Evolutionary conservation across 2,113 vertebrate species (phyloP), one percentile per base, ranked within the genome.

Genomic region (Oostethus manadensis): DNA sequence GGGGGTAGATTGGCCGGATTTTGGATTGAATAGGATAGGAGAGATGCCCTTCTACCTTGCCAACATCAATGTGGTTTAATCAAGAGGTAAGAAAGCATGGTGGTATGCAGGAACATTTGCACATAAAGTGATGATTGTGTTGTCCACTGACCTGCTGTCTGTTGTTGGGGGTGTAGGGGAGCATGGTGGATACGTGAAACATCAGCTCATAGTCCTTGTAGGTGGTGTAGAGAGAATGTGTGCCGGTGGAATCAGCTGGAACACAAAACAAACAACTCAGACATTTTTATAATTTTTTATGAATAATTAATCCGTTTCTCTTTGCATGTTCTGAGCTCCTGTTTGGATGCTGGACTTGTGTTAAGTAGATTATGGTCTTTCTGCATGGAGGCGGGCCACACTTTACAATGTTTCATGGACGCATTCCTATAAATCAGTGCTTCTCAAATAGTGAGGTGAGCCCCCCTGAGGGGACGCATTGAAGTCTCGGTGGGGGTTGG

Each of bases 121-220:
- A 29, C 18, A 13, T 0, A 10, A 10, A 43, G 43, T 8, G 15
- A 20, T 23, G 42, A 33, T 51, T 9, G 42, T 9, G 3, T 8
- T 9, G 56, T 79, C 63, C 45, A 76, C 91, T 61, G 85, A 97
- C 96, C 96, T 98, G 96, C 82, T 98, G 96, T 66, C 93, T 90
- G 83, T 99, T 99, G 88, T 89, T 99, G 45, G 96, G 94, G 42
- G 94, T 98, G 79, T 97, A 94, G 43, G 96, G 96, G 62, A 99
- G 94, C 88, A 99, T 92, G 47, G 96, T 97, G 50, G 95, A 99
- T 54, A 99, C 96, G 3, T 99, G 96, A 80, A 99, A 98, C 96
- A 99, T 99, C 86, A 99, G 89, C 72, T 99, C 96, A 11, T 97
- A 98, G 86, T 98, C 96, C 78, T 98, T 97, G 62, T 99, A 98